phyloP scores from a whole-genome alignment of 2,888 invertebrate species.

The Xylota sylvarum region DNA sequence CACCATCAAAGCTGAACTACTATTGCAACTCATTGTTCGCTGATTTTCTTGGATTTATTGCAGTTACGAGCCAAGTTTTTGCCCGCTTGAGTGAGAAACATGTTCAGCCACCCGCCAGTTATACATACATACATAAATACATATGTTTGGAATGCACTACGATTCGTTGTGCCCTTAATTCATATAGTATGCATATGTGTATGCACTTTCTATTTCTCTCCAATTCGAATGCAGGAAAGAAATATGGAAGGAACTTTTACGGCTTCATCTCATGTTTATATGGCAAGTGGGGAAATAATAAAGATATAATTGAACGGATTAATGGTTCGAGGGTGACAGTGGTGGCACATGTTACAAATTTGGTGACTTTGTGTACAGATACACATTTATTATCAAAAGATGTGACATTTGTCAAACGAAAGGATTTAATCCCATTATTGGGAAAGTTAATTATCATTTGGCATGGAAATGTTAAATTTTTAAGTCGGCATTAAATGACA shows the following conservation, averaged over 20 bases:
- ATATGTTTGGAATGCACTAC: not conserved
- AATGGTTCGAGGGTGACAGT: conserved; percentile 29
- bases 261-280: conserved; percentile 63
- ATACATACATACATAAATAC: not conserved
- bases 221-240: conserved; percentile 26
- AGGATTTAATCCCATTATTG: not conserved
- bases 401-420: not conserved
- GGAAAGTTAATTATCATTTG: conserved; percentile 21
- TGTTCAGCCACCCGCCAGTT: conserved; percentile 54
- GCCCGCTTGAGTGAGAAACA: conserved; percentile 51
- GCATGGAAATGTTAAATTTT: not conserved
- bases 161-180: too few species aligned
- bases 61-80: conserved; percentile 60
- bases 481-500: not conserved
- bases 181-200: not conserved
- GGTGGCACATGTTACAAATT: conserved; percentile 46
- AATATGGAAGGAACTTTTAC: conserved; percentile 53
- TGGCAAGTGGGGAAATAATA: conserved; percentile 40
- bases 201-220: conserved; percentile 59
- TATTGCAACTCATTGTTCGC: conserved; percentile 70
- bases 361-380: not conserved
- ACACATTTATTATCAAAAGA: conserved; percentile 9
- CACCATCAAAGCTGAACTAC: conserved; percentile 49
- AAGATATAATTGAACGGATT: conserved; percentile 56
- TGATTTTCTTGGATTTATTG: conserved; percentile 70